These are phyloP conservation scores for Sebastes matsubarae DNA, from an alignment of 2,797 vertebrate species.

Conservation along the genomic window DNA sequence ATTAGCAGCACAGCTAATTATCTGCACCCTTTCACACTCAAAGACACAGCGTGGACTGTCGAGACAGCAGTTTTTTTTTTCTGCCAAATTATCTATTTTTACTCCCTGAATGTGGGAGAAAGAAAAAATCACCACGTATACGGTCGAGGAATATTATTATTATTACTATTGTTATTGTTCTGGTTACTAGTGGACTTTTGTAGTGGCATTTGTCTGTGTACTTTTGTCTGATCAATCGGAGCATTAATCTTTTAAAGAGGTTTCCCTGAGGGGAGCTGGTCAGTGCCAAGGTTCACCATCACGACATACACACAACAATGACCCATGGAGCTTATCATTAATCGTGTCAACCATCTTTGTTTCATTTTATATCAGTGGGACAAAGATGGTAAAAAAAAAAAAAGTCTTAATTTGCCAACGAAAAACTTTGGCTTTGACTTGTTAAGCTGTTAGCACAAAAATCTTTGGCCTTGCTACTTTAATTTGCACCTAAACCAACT, in stretches of 20 bases:
- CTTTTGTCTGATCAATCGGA: constrained; percentile 64
- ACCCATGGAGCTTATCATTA: constrained; percentile 7
- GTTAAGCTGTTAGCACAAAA: constrained; percentile 32
- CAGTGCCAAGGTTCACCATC: constrained; percentile 74
- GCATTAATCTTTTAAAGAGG: constrained; percentile 41
- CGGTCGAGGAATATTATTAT: constrained; percentile 46
- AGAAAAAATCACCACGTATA: constrained; percentile 48
- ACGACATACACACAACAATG: constrained; percentile 14
- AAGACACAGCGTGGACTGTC: constrained; percentile 49
- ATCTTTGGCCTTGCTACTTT: constrained; percentile 19
- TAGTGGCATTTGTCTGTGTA: constrained; percentile 76
- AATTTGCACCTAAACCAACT: not conserved
- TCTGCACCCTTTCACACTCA: constrained; percentile 50
- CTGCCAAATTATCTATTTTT: constrained; percentile 78
- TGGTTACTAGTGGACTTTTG: constrained; percentile 74
- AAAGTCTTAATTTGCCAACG: constrained; percentile 1
- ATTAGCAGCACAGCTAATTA: constrained; percentile 69
- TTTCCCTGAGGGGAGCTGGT: constrained; percentile 48
- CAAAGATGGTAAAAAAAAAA: not conserved
- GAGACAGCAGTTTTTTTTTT: constrained; percentile 50
- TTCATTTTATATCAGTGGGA: constrained; percentile 13
- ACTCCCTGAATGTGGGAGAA: constrained; percentile 53
- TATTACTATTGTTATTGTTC: constrained; percentile 58
- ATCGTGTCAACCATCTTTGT: not conserved
- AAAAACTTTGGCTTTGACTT: constrained; percentile 8